These are phyloP conservation scores for Clarias magur DNA, from an alignment of 2,113 vertebrate genomes.

Conservation along the genomic window DNA sequence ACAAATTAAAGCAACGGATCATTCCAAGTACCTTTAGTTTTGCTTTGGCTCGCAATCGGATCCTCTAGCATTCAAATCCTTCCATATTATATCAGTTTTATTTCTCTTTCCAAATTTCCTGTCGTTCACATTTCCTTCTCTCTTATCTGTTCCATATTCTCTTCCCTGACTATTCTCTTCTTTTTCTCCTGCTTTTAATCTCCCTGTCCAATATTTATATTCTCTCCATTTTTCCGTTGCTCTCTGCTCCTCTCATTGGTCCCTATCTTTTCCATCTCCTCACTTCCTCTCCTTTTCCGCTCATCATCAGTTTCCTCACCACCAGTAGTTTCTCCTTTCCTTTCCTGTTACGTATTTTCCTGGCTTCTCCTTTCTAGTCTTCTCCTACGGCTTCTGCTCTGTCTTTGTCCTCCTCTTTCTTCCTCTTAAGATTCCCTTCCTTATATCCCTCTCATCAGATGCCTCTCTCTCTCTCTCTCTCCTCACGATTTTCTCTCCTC, in stretches of 20 bases:
- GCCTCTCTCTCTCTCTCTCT: too few species aligned
- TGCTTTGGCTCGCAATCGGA: neutral
- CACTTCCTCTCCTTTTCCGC: neutral
- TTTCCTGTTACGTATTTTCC: neutral
- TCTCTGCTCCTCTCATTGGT: neutral
- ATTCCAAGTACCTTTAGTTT: constrained; percentile 26
- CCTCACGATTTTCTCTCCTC: neutral
- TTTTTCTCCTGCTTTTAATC: neutral
- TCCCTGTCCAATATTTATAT: neutral
- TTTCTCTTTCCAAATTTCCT: neutral
- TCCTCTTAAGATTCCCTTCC: too few species aligned
- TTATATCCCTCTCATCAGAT: neutral
- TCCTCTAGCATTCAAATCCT: neutral
- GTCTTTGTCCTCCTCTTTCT: neutral
- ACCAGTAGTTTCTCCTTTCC: neutral
- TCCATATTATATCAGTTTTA: neutral
- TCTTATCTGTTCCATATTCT: neutral
- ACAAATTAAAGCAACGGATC: neutral
- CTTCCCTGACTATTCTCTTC: neutral
- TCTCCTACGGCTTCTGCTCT: neutral
- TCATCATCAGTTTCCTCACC: neutral
- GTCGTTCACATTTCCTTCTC: neutral
- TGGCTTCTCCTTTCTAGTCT: neutral
- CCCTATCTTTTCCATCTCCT: too few species aligned
- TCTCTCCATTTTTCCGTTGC: neutral